Base-by-base conservation (phyloP, 2,888 invertebrate genomes). In the Apomyelois bistriatella region DNA sequence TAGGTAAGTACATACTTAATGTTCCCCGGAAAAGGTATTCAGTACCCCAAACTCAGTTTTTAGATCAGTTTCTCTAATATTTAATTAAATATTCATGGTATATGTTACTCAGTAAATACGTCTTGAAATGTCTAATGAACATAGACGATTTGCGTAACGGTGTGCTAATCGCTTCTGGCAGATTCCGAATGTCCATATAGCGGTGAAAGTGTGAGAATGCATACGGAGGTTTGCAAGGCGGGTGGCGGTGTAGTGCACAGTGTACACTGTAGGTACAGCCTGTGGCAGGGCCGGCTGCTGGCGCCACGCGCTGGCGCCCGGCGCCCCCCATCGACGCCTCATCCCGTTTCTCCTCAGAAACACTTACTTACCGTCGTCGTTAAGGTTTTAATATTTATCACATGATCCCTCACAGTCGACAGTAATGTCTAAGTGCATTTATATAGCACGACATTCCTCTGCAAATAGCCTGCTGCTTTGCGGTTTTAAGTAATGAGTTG, bases 141-240 rank as follows among this genome's bases (percentile, higher is more conserved):
- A 62, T 60, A 57, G 58, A 72, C 67, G 55, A 72, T 80, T 78
- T 72, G 70, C 70, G 66, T 75, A 78, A 73, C 72, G 69, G 69
- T 66, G 56, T 53, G 58, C 56, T 56, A 56, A 50, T 61, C 55
- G 53, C 55, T 22, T 62, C 64, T 64, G 62, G 61, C 60, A 60
- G 64, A 63, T 59, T 68, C 60, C 56, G 57, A 59, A 62, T 60
- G 64, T 61, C 57, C 62, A 56, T 58, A 59, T 61, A 60, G 66
- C 70, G 79, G 85, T 81, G 84, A 85, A 85, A 86, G 84, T 82
- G 78, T 74, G 74, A 76, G 76, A 82, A 80, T 79, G 77, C 79
- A 73, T 69, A 59, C 59, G 62, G 57, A 59, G 60, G 32, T 32
- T 7, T 7, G 10, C 7, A 9, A 9, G 9, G 32, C 32, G 10